Base-by-base conservation (phyloP, 2,113 vertebrate species). In the Nanger granti region DNA sequence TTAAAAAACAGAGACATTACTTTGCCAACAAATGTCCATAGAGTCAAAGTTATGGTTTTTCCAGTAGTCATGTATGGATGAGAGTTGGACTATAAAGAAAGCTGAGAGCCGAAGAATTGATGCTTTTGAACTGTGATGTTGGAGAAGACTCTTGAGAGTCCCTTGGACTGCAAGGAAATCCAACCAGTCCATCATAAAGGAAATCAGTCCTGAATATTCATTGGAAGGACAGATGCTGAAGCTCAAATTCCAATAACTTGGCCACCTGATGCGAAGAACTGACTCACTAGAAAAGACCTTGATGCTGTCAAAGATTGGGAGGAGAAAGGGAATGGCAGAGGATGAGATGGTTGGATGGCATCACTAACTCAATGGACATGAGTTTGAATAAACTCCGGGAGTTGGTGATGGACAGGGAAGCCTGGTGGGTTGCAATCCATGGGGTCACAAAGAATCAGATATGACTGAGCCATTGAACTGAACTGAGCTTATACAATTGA, bases 71-170 rank as follows among this genome's bases (percentile, higher is more conserved):
- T 37, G 10, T 24, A 73, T 73, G n/a, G 60, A 62, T 73, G n/a
- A 24, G n/a, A 73, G 66, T 22, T 37, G 66, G 18, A 37, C n/a
- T 73, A 22, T 22, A 11, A 37, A 73, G 18, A 73, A 37, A 73
- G n/a, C n/a, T 73, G 66, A 73, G 20, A 1, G 0, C n/a, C 0
- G 0, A 37, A 73, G 66, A 73, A 73, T 73, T 73, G 66, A 37
- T 11, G 9, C 18, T 73, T 73, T 73, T 37, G 66, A 73, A 73
- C 66, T 73, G n/a, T 73, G 34, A 9, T 37, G 28, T 37, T 73
- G 18, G 18, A 73, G 66, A 73, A 73, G n/a, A 22, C 41, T 69
- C 66, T 37, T 5, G 66, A 69, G 66, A 69, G 34, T 37, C 34
- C 18, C 8, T 73, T 73, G 66, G 8, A 37, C n/a, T 73, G n/a